phyloP scores from a whole-genome alignment of 1,140 invertebrate species.

The Papilio xuthus region DNA sequence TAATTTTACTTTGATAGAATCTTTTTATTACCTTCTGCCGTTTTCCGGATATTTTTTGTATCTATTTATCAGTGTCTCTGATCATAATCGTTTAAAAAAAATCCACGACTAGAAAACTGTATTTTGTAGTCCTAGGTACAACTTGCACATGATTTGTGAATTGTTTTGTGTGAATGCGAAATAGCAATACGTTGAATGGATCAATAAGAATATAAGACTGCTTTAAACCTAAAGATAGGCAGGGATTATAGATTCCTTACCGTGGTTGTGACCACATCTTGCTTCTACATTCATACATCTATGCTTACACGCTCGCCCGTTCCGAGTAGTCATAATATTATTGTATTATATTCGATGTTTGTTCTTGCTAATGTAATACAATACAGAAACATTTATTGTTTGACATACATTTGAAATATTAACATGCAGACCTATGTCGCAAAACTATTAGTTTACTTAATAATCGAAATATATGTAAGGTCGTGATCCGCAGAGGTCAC shows the following conservation, averaged over 20 bases:
- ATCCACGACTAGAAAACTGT: not conserved
- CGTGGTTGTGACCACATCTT: not conserved
- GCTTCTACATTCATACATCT: not conserved
- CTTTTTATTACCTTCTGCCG: not conserved
- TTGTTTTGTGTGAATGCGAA: not conserved
- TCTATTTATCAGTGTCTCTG: not conserved
- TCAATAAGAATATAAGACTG: not conserved
- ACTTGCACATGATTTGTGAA: not conserved
- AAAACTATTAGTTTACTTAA: slow-evolving; percentile 14
- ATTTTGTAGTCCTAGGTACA: no score
- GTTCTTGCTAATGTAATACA: not conserved
- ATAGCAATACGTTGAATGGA: not conserved
- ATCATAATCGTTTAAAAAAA: not conserved
- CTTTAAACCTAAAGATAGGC: not conserved
- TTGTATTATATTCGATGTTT: not conserved
- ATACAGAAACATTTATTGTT: not conserved
- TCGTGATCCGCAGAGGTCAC: slow-evolving; percentile 1
- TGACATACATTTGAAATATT: slow-evolving; percentile 20
- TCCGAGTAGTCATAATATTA: not conserved
- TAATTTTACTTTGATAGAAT: not conserved
- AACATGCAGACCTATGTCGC: slow-evolving; percentile 21
- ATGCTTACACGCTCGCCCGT: not conserved
- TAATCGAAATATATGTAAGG: slow-evolving; percentile 9
- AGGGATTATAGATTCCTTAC: not conserved
- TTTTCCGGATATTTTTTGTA: not conserved